phyloP scores from a whole-genome alignment of 1,140 invertebrate species.

The Lordiphosa collinella region DNA sequence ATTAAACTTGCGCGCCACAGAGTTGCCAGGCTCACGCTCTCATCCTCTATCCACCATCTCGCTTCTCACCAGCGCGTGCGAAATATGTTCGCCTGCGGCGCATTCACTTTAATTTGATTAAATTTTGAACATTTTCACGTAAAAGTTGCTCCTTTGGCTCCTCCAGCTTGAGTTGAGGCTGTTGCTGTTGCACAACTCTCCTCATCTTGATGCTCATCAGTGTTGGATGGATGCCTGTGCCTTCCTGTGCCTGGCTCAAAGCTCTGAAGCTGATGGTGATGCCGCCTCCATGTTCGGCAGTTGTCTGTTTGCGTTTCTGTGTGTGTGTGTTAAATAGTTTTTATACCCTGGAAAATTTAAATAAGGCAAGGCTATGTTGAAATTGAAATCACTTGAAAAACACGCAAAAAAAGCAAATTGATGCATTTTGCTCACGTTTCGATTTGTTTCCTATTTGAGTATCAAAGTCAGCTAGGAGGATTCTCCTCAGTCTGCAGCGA shows the following conservation, averaged over 20 bases:
- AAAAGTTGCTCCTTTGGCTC: constrained; percentile 69
- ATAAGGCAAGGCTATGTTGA: neutral
- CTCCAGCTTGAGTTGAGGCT: constrained; percentile 24
- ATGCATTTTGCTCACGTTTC: too few species aligned
- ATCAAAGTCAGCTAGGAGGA: too few species aligned
- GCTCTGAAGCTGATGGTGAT: constrained; percentile 14
- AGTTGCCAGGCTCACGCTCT: constrained; percentile 29
- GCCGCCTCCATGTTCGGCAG: constrained; percentile 54
- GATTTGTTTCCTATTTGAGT: too few species aligned
- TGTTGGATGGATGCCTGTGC: constrained; percentile 42
- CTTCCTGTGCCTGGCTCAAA: constrained; percentile 45
- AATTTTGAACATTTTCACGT: constrained; percentile 78
- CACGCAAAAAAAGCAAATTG: too few species aligned
- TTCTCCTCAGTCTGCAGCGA: too few species aligned
- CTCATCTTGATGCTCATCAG: constrained; percentile 30
- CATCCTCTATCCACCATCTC: constrained; percentile 1
- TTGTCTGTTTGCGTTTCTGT: constrained; percentile 46
- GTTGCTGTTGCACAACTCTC: constrained; percentile 16
- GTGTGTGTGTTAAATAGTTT: constrained; percentile 54
- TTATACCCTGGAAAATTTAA: constrained; percentile 22
- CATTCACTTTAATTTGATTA: constrained; percentile 79
- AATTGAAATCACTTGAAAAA: too few species aligned
- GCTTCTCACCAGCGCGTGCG: constrained; percentile 48
- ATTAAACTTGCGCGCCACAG: constrained; percentile 64
- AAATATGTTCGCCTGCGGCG: constrained; percentile 75